Evolutionary conservation across 2,888 invertebrate genomes (phyloP).

Genomic region (Polylopha cassiicola): DNA sequence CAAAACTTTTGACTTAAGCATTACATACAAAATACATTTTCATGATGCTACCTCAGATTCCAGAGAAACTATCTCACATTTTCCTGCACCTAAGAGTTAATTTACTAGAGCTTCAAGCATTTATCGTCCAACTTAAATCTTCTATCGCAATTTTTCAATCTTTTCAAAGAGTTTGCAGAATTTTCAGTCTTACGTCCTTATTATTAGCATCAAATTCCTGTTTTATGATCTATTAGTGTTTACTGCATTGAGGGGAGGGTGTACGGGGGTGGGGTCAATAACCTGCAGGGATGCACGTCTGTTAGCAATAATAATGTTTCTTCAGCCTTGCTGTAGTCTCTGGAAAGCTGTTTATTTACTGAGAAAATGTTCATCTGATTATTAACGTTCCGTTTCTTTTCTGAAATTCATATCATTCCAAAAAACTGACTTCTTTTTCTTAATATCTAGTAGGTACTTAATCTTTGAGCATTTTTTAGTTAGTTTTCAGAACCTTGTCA

Average conservation of each 20-base stretch:
- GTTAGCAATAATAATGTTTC: constrained; percentile 63
- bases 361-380: too few species aligned
- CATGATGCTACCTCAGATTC: too few species aligned
- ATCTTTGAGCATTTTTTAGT: too few species aligned
- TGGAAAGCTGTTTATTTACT: too few species aligned
- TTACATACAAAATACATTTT: too few species aligned
- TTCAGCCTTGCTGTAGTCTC: constrained; percentile 22
- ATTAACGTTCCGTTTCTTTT: too few species aligned
- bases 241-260: constrained; percentile 24
- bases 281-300: constrained; percentile 56
- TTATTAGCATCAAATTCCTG: constrained; percentile 9
- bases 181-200: constrained; percentile 14
- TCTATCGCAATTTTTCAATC: constrained; percentile 13
- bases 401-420: too few species aligned
- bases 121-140: constrained; percentile 16
- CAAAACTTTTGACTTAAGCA: too few species aligned
- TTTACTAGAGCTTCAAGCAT: constrained; percentile 8
- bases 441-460: too few species aligned
- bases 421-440: too few species aligned
- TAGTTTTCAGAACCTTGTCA: too few species aligned
- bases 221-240: constrained; percentile 7
- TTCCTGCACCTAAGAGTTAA: constrained; percentile 4
- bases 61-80: too few species aligned
- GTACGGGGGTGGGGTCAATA: constrained; percentile 55
- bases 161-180: constrained; percentile 1